These are phyloP conservation scores for Trachythela sp. DNA, from an alignment of 64 coral and sea anemone genomes.

Conservation along the genomic window DNA sequence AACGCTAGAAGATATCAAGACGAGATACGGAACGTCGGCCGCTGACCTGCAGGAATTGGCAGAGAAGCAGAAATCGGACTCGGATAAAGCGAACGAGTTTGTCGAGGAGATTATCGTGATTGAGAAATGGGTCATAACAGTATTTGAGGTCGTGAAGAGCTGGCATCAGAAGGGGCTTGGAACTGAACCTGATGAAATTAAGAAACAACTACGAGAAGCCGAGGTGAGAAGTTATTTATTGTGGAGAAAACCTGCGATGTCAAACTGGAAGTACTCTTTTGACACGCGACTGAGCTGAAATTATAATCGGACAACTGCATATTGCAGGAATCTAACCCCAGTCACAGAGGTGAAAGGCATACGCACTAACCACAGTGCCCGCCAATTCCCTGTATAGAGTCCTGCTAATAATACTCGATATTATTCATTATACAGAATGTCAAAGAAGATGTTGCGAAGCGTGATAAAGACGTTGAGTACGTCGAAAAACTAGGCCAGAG, in stretches of 20 bases:
- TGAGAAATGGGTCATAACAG: conserved; percentile 58
- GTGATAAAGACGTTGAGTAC: conserved; percentile 52
- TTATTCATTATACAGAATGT: conserved; percentile 39
- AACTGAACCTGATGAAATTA: conserved; percentile 69
- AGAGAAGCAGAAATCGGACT: not conserved
- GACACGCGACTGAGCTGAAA: no score
- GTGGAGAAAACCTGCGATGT: no score
- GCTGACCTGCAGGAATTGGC: not conserved
- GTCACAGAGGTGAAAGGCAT: not conserved
- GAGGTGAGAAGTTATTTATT: conserved; percentile 35
- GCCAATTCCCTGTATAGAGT: no score
- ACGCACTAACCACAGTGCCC: not conserved
- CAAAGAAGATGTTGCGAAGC: conserved; percentile 56
- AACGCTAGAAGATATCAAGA: not conserved
- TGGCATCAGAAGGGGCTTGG: conserved; percentile 63
- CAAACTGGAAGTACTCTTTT: no score
- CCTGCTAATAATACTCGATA: not conserved
- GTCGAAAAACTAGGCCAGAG: conserved; percentile 28
- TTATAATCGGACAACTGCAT: no score
- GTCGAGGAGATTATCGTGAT: conserved; percentile 67
- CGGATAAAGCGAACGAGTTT: conserved; percentile 47
- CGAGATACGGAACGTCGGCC: not conserved
- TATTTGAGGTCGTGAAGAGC: conserved; percentile 38
- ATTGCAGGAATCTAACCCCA: no score
- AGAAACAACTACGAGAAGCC: conserved; percentile 69